A percentile compares a stretch with the other conserved stretches of the same genome.
Evolutionary conservation across 2,888 invertebrate genomes (phyloP).

Genomic region (Apamea anceps): DNA sequence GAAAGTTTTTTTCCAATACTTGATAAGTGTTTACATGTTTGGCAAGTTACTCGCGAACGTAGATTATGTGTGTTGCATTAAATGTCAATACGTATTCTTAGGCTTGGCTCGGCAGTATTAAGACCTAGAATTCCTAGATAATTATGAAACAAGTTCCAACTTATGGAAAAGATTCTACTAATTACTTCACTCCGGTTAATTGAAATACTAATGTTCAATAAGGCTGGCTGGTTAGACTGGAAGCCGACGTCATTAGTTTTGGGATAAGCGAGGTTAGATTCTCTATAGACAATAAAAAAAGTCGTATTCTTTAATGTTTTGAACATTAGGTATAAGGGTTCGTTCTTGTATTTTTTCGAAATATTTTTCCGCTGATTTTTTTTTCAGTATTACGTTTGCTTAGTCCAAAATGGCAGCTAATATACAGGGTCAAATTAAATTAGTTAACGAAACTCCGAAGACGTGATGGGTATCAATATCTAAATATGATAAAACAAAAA

Average conservation of each 20-base stretch:
- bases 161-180: background rate
- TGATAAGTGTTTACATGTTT: no score
- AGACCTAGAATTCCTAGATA: constrained; percentile 1
- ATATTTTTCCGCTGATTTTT: no score
- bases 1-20: no score
- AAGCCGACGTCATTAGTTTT: background rate
- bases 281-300: background rate
- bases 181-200: constrained; percentile 2
- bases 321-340: background rate
- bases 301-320: background rate
- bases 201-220: background rate
- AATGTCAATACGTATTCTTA: background rate
- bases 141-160: constrained; percentile 21
- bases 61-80: background rate
- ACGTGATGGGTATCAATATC: no score
- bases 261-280: background rate
- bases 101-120: background rate
- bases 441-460: no score
- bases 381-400: no score
- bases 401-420: no score
- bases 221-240: background rate
- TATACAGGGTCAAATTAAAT: no score
- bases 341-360: background rate
- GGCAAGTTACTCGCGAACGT: no score
- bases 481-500: no score